Percentiles rank a stretch among this genome's conserved stretches.
phyloP scores from a whole-genome alignment of 2,888 invertebrate genomes.

The Harpagoxenus sublaevis region DNA sequence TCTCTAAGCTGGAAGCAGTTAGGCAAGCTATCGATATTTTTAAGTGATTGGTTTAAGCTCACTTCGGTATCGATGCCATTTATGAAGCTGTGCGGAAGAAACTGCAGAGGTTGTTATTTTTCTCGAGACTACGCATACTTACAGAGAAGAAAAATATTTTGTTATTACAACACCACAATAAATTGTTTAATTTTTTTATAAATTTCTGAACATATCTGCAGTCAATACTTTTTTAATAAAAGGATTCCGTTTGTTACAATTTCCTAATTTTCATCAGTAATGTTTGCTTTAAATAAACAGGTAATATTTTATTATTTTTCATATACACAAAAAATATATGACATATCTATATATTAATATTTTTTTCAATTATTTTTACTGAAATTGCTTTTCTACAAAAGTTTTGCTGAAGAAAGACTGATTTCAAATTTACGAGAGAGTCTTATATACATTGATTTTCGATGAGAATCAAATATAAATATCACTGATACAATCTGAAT shows the following conservation, averaged over 20 bases:
- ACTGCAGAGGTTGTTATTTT: background rate
- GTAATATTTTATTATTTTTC: background rate
- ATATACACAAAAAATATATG: background rate
- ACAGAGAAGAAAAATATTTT: background rate
- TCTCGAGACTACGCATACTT: background rate
- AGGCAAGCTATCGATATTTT: constrained; percentile 30
- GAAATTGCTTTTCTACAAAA: background rate
- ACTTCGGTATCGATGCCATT: background rate
- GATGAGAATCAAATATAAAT: constrained; percentile 3
- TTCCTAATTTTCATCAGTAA: background rate
- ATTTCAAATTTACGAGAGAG: background rate
- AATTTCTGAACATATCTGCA: background rate
- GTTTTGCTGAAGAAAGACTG: background rate
- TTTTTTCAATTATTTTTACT: background rate
- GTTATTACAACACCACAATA: background rate
- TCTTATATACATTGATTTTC: background rate
- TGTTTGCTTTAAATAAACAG: background rate
- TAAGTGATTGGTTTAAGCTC: constrained; percentile 25
- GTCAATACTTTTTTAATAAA: background rate
- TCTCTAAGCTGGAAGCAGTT: constrained; percentile 24
- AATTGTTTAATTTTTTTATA: background rate
- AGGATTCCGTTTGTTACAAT: background rate
- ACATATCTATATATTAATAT: background rate
- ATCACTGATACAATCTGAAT: background rate
- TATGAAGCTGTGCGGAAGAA: background rate